Conservation (phyloP, 1,140 invertebrate genomes). For the Latrodectus geometricus region DNA sequence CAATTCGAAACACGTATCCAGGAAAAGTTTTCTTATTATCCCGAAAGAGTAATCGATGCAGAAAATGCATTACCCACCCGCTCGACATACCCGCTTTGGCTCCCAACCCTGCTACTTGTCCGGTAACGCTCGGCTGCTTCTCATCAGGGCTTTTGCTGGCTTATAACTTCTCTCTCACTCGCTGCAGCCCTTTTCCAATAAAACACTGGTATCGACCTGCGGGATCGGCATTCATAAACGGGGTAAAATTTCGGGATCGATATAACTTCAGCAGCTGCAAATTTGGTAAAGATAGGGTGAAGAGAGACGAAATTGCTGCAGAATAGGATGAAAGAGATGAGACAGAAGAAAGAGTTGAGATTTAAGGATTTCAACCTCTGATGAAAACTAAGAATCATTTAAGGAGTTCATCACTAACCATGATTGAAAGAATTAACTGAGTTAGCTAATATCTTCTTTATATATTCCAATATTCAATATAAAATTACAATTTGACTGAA, state of each 20-base stretch:
- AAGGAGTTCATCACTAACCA: too few relatives aligned
- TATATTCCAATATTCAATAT: too few relatives aligned
- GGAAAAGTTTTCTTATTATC: constrained; percentile 40
- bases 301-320: constrained; percentile 1
- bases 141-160: constrained; percentile 26
- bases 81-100: neutral
- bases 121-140: constrained; percentile 20
- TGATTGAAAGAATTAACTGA: too few relatives aligned
- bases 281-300: constrained; percentile 6
- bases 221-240: constrained; percentile 30
- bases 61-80: constrained; percentile 22
- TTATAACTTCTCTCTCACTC: constrained; percentile 5
- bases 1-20: constrained; percentile 27
- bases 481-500: too few relatives aligned
- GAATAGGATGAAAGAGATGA: neutral
- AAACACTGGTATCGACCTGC: constrained; percentile 17
- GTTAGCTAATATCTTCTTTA: too few relatives aligned
- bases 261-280: constrained; percentile 13
- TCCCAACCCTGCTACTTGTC: neutral
- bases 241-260: constrained; percentile 2
- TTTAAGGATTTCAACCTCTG: too few relatives aligned
- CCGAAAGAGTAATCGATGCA: constrained; percentile 41
- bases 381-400: too few relatives aligned
- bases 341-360: too few relatives aligned
- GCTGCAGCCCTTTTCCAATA: constrained; percentile 3